Percentiles rank a stretch among this genome's conserved stretches.
Evolutionary conservation across 35 echinoderm and acorn worm species (phyloP).

Genomic region (Heliocidaris tuberculata): DNA sequence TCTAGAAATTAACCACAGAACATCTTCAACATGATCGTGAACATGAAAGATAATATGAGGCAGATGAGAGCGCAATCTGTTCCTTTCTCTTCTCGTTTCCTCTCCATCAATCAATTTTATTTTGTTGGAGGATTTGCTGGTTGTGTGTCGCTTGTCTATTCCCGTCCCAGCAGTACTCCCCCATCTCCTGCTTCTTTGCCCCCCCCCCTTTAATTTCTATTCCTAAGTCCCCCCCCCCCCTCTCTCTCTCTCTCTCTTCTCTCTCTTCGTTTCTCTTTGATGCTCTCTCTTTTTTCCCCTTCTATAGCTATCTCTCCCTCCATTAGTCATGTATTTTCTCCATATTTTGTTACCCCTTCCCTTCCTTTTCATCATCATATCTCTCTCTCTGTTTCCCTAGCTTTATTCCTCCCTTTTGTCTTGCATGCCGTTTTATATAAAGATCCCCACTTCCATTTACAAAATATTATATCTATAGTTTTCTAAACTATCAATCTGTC

Average conservation of each 20-base stretch:
- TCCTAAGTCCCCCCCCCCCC: neutral
- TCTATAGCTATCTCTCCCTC: too few species aligned
- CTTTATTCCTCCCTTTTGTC: too few species aligned
- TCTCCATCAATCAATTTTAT: conserved; percentile 20
- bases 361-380: too few species aligned
- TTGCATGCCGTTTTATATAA: too few species aligned
- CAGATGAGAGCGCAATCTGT: neutral
- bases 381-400: too few species aligned
- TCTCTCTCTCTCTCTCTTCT: neutral
- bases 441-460: too few species aligned
- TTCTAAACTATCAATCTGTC: too few species aligned
- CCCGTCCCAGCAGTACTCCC: neutral
- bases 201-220: neutral
- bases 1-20: conserved; percentile 34
- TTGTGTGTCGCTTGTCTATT: neutral
- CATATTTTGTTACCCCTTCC: too few species aligned
- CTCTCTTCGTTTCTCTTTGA: too few species aligned
- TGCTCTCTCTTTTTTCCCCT: too few species aligned
- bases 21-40: conserved; percentile 16
- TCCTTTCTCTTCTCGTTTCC: conserved; percentile 26
- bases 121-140: neutral
- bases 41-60: neutral
- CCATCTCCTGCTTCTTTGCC: neutral
- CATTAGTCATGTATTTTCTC: too few species aligned
- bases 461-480: too few species aligned